Evolutionary conservation across 2,888 invertebrate genomes (phyloP).

Genomic region (Tipula confusa): DNA sequence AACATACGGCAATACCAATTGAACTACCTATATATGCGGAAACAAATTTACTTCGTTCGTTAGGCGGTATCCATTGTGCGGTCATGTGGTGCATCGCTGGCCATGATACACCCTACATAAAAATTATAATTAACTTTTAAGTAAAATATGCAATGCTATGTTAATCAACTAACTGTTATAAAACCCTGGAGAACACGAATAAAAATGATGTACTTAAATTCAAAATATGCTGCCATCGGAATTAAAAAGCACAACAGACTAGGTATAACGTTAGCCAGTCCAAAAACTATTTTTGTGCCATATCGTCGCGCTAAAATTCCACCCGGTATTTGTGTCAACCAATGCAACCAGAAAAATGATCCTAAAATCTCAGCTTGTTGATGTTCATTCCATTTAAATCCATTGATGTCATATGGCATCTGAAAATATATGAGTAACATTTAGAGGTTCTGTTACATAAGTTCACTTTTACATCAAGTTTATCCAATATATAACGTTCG

Average conservation of each 20-base stretch:
- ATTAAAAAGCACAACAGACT: conserved; percentile 62
- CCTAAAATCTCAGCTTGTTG: conserved; percentile 61
- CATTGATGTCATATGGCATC: conserved; percentile 42
- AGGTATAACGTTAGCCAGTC: conserved; percentile 60
- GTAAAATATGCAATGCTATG: no score
- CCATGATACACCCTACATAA: conserved; percentile 60
- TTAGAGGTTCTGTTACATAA: no score
- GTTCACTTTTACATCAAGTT: conserved; percentile 33
- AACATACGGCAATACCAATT: conserved; percentile 62
- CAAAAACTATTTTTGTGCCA: conserved; percentile 69
- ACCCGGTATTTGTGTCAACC: conserved; percentile 67
- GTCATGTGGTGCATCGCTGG: conserved; percentile 76
- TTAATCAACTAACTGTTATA: conserved; percentile 58
- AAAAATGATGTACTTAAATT: conserved; percentile 55
- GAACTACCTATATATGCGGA: conserved; percentile 59
- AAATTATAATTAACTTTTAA: no score
- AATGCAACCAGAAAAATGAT: conserved; percentile 70
- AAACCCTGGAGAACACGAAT: conserved; percentile 65
- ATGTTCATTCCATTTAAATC: conserved; percentile 61
- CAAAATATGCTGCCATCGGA: conserved; percentile 58
- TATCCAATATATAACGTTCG: conserved; percentile 33
- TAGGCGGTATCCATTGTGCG: conserved; percentile 76
- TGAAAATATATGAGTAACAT: no score
- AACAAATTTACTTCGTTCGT: conserved; percentile 69
- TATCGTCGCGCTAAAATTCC: conserved; percentile 63